Evolutionary conservation across 2,113 vertebrate genomes (phyloP).

Genomic region (Emydocephalus ijimae): DNA sequence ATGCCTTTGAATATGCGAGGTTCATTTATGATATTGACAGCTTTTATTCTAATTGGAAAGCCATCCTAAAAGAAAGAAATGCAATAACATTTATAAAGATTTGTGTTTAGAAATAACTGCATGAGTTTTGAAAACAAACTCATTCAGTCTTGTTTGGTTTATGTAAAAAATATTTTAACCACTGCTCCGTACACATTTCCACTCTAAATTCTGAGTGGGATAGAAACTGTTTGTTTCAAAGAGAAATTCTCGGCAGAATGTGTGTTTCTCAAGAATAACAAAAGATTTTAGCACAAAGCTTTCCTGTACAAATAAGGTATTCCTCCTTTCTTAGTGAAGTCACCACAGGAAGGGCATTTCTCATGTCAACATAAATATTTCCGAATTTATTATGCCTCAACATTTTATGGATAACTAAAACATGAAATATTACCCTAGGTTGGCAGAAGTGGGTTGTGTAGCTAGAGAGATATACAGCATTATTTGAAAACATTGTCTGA

Average conservation of each 20-base stretch:
- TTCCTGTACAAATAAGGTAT: not conserved
- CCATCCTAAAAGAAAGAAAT: slow-evolving; percentile 80
- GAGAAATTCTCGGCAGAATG: not conserved
- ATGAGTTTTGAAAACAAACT: not conserved
- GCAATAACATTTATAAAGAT: slow-evolving; percentile 27
- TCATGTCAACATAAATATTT: not conserved
- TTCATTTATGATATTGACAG: slow-evolving; percentile 95
- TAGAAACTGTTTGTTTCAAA: slow-evolving; percentile 26
- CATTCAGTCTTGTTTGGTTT: not conserved
- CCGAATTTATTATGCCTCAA: not conserved
- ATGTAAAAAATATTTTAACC: not conserved
- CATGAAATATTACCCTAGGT: not conserved
- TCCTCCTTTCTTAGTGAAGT: not conserved
- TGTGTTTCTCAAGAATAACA: not conserved
- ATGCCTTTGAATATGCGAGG: slow-evolving; percentile 98
- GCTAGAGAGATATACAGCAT: not conserved
- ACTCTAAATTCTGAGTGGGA: slow-evolving; percentile 1
- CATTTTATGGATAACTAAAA: not conserved
- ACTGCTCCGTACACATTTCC: not conserved
- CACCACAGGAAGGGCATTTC: not conserved
- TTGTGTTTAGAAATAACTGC: not conserved
- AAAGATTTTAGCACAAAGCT: not conserved
- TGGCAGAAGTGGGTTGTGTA: not conserved
- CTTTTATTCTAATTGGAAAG: slow-evolving; percentile 98
- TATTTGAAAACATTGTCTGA: not conserved